Evolutionary conservation across 1,140 invertebrate genomes (phyloP).

Genomic region (Calliopsis andreniformis): DNA sequence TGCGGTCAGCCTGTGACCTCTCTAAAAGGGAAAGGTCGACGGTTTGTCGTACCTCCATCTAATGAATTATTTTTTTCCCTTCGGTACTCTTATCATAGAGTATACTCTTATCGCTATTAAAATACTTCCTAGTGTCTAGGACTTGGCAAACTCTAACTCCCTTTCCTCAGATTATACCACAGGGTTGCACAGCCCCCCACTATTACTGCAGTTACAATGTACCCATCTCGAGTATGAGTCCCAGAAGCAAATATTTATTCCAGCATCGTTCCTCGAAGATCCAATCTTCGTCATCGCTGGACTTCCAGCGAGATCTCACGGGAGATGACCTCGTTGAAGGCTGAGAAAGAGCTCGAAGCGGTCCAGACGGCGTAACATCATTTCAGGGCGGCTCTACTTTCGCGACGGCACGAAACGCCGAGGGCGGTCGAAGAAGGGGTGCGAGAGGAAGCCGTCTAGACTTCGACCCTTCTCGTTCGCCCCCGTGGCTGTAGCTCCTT

Average conservation of each 20-base stretch:
- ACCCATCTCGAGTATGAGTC: too few species aligned
- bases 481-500: constrained; percentile 33
- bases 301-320: constrained; percentile 15
- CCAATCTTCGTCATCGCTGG: neutral
- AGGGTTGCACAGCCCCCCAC: too few species aligned
- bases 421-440: constrained; percentile 17
- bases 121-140: too few species aligned
- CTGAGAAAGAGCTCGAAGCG: constrained; percentile 40
- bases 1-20: neutral
- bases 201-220: too few species aligned
- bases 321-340: constrained; percentile 55
- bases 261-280: too few species aligned
- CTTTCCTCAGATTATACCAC: too few species aligned
- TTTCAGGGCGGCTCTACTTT: constrained; percentile 53
- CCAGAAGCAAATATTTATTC: too few species aligned
- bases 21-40: constrained; percentile 10
- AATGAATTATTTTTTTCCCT: neutral
- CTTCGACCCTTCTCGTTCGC: constrained; percentile 21
- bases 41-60: neutral
- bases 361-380: constrained; percentile 58
- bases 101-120: too few species aligned
- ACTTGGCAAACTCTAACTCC: too few species aligned
- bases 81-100: too few species aligned
- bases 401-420: constrained; percentile 25
- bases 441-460: constrained; percentile 59